phyloP scores from a whole-genome alignment of 2,113 vertebrate species.

The Mesitornis unicolor region DNA sequence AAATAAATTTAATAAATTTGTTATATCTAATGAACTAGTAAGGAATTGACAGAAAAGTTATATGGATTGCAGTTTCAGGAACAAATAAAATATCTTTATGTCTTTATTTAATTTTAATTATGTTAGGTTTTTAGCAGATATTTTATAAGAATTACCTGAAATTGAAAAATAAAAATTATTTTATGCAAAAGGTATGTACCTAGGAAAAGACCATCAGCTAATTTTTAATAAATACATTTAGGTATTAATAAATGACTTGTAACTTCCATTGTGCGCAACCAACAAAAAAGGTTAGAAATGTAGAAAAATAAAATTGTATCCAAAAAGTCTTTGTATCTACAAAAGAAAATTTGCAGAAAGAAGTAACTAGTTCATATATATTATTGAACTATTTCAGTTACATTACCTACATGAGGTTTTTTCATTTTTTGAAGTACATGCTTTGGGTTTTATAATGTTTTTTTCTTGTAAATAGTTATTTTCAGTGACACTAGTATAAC shows the following conservation, averaged over 20 bases:
- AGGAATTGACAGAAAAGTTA: neutral
- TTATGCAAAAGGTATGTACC: neutral
- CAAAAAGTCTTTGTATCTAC: neutral
- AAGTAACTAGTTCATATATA: neutral
- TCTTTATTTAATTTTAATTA: neutral
- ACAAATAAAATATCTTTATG: neutral
- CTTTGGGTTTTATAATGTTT: neutral
- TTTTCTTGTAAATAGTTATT: neutral
- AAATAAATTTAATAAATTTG: neutral
- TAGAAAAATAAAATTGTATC: no score
- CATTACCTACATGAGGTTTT: neutral
- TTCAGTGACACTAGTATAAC: neutral
- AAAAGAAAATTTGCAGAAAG: neutral
- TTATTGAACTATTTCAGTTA: neutral
- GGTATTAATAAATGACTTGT: neutral
- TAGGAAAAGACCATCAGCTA: neutral
- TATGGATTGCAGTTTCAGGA: neutral
- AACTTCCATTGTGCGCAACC: neutral
- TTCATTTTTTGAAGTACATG: neutral
- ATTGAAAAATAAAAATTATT: neutral
- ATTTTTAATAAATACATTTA: neutral
- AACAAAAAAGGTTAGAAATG: neutral
- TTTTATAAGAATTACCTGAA: neutral
- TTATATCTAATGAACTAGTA: neutral
- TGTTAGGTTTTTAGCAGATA: neutral